phyloP scores from a whole-genome alignment of 2,113 vertebrate genomes.

The Brienomyrus longianalis region DNA sequence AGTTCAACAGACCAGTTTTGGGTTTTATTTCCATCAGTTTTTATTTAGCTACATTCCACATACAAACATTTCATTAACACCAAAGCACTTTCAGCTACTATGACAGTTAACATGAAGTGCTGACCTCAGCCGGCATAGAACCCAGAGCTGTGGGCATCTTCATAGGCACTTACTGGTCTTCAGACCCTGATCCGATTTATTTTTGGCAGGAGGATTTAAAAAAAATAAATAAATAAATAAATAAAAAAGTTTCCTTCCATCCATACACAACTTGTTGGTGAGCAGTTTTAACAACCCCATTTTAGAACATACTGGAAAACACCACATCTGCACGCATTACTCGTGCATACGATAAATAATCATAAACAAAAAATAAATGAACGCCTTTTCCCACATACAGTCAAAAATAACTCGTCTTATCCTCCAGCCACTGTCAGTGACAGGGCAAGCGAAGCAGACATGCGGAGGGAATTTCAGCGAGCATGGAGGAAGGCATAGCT shows the following conservation, averaged over 20 bases:
- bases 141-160: neutral
- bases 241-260: neutral
- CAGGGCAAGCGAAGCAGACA: slow-evolving; percentile 29
- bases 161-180: neutral
- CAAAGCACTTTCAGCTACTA: neutral
- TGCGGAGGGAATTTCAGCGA: slow-evolving; percentile 40
- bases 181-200: neutral
- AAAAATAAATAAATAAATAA: neutral
- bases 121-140: neutral
- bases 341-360: slow-evolving; percentile 2
- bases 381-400: slow-evolving; percentile 40
- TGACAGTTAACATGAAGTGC: neutral
- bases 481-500: slow-evolving; percentile 49
- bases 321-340: slow-evolving; percentile 13
- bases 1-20: neutral
- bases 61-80: neutral
- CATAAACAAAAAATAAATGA: neutral
- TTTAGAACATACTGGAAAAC: neutral
- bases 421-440: slow-evolving; percentile 39
- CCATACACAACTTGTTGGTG: neutral
- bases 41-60: neutral
- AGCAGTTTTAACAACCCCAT: neutral
- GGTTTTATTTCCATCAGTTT: neutral
- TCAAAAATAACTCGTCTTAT: slow-evolving; percentile 48
- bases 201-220: neutral